phyloP scores from a whole-genome alignment of 2,797 vertebrate species.

The Premnoplex brunnescens region DNA sequence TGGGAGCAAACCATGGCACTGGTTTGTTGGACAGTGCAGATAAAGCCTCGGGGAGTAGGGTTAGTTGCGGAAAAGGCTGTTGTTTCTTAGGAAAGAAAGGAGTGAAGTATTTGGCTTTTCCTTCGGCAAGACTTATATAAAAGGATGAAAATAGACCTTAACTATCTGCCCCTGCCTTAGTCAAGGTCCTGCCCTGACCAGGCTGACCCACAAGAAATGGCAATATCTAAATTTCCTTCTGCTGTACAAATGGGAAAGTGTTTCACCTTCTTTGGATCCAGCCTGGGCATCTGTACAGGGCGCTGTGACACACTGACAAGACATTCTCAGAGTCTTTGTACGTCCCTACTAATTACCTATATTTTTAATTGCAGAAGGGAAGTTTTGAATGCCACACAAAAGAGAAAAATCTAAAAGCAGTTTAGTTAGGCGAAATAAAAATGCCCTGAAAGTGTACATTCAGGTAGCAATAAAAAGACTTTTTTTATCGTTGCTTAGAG shows the following conservation, averaged over 20 bases:
- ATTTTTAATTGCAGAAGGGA: conserved; percentile 39
- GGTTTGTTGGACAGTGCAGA: neutral
- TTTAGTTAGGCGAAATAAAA: conserved; percentile 19
- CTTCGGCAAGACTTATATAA: neutral
- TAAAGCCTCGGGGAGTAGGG: neutral
- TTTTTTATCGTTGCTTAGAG: neutral
- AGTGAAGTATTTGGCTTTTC: neutral
- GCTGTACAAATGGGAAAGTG: neutral
- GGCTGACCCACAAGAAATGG: neutral
- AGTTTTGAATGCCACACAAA: conserved; percentile 13
- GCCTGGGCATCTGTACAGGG: neutral
- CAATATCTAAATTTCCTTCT: neutral
- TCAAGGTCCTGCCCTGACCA: neutral
- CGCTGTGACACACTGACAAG: neutral
- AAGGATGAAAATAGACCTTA: neutral
- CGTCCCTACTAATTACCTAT: conserved; percentile 17
- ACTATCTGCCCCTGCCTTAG: neutral
- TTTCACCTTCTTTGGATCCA: neutral
- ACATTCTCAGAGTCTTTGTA: neutral
- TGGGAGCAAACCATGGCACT: neutral
- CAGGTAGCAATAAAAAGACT: conserved; percentile 39
- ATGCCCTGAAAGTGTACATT: conserved; percentile 2
- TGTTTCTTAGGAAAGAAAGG: neutral
- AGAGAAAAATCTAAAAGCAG: conserved; percentile 21
- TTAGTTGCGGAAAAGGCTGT: neutral